A percentile compares a stretch with the other conserved stretches of the same genome.
These are phyloP conservation scores for human DNA, from an alignment of 2,113 vertebrate genomes.

Conservation along the genomic window GRCh38 chr1:53274001-53274500, in stretches of 20 bases:
- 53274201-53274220: not conserved
- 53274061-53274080: not conserved
- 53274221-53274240: not conserved
- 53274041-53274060: not conserved
- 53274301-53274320: not conserved
- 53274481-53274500: not conserved
- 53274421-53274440: not conserved
- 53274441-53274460: conserved; percentile 28
- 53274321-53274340: not conserved
- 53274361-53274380: not conserved
- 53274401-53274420: not conserved
- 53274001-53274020: not conserved
- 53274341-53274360: not conserved
- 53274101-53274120: not conserved
- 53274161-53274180: not conserved
- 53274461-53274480: conserved; percentile 7
- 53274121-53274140: not conserved
- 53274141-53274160: not conserved
- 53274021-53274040: not conserved
- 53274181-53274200: not conserved
- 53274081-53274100: not conserved
- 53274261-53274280: not conserved
- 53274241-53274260: not conserved
- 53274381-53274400: not conserved
- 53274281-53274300: not conserved